Percentiles rank a stretch among this genome's conserved stretches.
Conservation (phyloP, 2,797 vertebrate species). For the Mus caroli region DNA sequence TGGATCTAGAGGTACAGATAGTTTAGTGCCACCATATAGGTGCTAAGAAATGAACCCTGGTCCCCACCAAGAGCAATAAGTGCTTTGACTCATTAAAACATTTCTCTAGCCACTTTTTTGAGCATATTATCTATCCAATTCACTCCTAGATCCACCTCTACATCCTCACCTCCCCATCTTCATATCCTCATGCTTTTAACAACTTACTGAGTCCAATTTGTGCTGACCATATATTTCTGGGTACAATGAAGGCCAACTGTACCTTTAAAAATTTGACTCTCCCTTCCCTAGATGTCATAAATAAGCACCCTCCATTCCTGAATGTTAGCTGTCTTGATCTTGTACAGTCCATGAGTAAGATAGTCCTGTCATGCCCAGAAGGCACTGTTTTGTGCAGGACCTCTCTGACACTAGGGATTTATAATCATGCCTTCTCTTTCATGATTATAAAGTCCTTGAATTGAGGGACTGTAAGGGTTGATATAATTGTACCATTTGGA, state of each 20-base stretch:
- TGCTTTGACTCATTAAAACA: background rate
- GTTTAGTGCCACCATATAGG: background rate
- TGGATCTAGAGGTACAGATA: background rate
- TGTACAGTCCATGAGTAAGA: background rate
- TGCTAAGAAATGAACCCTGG: background rate
- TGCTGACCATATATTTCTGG: background rate
- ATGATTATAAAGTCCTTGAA: background rate
- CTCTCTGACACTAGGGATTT: background rate
- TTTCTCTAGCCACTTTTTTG: background rate
- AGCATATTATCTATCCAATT: background rate
- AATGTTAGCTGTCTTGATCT: background rate
- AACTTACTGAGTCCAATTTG: background rate
- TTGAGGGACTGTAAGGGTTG: background rate
- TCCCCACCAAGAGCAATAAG: background rate
- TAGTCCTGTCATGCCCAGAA: background rate
- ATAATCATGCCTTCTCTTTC: background rate
- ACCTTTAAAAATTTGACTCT: background rate
- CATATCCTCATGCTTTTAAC: background rate
- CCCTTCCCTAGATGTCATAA: background rate
- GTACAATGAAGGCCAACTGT: background rate
- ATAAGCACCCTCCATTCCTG: background rate
- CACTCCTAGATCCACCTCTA: background rate
- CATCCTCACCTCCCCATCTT: background rate
- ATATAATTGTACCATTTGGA: background rate
- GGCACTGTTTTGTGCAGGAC: background rate